phyloP scores from a whole-genome alignment of 2,113 vertebrate species.

The Cyanocitta stelleri region DNA sequence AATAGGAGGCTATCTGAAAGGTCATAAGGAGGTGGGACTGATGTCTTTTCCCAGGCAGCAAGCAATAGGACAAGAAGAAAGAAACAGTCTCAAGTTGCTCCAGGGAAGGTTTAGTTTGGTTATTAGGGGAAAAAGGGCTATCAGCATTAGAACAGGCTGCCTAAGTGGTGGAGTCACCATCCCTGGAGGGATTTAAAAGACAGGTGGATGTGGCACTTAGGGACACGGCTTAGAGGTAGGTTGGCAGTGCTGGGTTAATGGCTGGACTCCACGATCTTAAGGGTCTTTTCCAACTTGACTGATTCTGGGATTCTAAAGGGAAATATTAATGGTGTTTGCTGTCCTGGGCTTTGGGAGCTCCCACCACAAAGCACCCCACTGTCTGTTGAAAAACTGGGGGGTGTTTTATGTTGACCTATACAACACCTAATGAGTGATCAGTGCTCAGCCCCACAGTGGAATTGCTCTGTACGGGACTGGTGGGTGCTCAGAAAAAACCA shows the following conservation, averaged over 20 bases:
- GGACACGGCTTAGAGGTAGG: neutral
- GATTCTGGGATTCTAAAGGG: neutral
- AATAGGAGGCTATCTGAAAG: neutral
- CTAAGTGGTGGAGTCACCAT: neutral
- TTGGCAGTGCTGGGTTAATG: neutral
- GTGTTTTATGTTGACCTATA: neutral
- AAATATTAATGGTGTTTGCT: neutral
- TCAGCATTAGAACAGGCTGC: neutral
- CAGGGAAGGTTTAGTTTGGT: neutral
- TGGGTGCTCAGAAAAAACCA: neutral
- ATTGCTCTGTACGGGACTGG: neutral
- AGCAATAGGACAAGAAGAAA: neutral
- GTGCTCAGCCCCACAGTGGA: neutral
- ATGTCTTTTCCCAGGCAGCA: neutral
- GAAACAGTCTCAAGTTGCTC: too few species aligned
- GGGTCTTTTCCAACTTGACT: neutral
- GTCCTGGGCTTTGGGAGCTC: neutral
- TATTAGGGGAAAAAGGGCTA: neutral
- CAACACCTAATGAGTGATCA: fast-evolving
- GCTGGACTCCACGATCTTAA: neutral
- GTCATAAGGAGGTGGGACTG: neutral
- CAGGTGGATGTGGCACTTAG: neutral
- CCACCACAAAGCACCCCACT: neutral
- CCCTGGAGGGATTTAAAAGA: neutral
- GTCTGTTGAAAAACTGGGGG: neutral